Conservation (phyloP, 2,888 invertebrate species). For the Zonitis immaculata region DNA sequence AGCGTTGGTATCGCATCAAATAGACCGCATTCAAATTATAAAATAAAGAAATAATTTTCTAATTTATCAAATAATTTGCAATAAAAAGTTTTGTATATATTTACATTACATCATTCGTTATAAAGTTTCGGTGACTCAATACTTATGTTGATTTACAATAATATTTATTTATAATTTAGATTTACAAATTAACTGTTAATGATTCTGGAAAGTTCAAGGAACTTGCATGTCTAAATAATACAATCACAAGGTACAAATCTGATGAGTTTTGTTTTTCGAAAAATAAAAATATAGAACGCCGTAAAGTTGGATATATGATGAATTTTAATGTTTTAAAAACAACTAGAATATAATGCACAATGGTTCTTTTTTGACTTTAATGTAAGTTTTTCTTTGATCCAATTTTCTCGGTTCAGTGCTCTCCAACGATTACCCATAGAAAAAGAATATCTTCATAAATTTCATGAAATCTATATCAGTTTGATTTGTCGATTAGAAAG, state of each 20-base stretch:
- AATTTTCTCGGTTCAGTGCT: too few species aligned
- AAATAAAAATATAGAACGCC: not conserved
- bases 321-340: too few species aligned
- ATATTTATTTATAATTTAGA: not conserved
- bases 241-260: not conserved
- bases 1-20: not conserved
- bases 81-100: not conserved
- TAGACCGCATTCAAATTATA: constrained; percentile 7
- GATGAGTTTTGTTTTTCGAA: too few species aligned
- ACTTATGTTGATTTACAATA: not conserved
- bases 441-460: too few species aligned
- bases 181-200: not conserved
- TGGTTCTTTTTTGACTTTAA: too few species aligned
- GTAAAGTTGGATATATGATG: not conserved
- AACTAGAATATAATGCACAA: too few species aligned
- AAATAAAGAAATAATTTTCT: constrained; percentile 23
- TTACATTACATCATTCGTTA: not conserved
- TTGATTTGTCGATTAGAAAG: too few species aligned
- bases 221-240: not conserved
- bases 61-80: constrained; percentile 16
- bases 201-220: not conserved
- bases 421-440: too few species aligned
- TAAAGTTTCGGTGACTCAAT: not conserved
- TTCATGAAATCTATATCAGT: too few species aligned
- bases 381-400: too few species aligned